Evolutionary conservation across 2,888 invertebrate species (phyloP), one percentile per base, ranked within the genome.

Genomic region (Coelopa pilipes): DNA sequence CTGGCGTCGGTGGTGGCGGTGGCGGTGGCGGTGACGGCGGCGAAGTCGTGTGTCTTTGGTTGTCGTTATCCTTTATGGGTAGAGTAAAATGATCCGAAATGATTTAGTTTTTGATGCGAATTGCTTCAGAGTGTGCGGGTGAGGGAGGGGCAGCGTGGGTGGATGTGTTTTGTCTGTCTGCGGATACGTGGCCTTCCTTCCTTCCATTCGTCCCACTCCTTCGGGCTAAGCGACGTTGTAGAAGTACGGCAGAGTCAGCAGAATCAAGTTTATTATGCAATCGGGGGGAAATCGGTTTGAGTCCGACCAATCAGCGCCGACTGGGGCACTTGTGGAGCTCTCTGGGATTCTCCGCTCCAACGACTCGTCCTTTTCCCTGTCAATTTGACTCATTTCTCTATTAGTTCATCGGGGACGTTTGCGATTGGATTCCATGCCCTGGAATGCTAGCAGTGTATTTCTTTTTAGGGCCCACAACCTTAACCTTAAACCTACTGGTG

Each of bases 81-180:
- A 57, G 57, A 57, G 57, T 57, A 59, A 59, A 59, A 59, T 59
- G 21, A 59, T 24, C 19, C 21, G 57, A 59, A 65, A 65, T 47
- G 65, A 65, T 65, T 65, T 65, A 24, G 62, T 63, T 63, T 63
- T 63, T 63, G 46, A 63, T 63, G 63, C 46, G 45, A 63, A 63
- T 63, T 17, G 15, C 45, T 63, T 45, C 1, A 17, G 12, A 3
- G 57, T 34, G 34, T 34, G 34, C 34, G 34, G 34, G 34, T 17
- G 57, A 7, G 3, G 17, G 19, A 4, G n/a, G 19, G 5, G 57
- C 11, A 1, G 55, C 0, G 1, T 55, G 55, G 12, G 55, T 4
- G 9, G 57, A 24, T 21, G 19, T 59, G 21, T 4, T 3, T 21
- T 59, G 21, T 7, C 4, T 59, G 21, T 59, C 11, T 59, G 11